phyloP scores from a whole-genome alignment of 2,113 vertebrate genomes.

The Amphiprion ocellaris region DNA sequence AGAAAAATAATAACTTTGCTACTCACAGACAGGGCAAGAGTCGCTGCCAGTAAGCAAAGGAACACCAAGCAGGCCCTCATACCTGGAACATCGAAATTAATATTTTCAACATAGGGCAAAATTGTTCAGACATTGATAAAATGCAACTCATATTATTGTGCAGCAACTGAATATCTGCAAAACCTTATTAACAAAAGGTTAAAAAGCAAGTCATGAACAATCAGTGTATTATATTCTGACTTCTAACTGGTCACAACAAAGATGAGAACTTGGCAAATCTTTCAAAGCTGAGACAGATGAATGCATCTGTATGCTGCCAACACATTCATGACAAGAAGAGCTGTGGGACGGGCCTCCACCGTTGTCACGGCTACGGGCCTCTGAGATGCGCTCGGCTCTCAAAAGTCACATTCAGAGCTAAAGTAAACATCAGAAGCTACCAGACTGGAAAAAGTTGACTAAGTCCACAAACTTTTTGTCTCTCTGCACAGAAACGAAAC shows the following conservation, averaged over 20 bases:
- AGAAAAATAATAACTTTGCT: not conserved
- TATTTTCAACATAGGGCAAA: not conserved
- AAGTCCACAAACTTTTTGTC: conserved; percentile 81
- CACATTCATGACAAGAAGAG: conserved; percentile 52
- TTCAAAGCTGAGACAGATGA: conserved; percentile 44
- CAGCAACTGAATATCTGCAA: conserved; percentile 3
- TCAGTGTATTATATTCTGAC: conserved; percentile 4
- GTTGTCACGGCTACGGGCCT: conserved; percentile 75
- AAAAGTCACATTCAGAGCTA: conserved; percentile 81
- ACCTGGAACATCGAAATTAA: conserved; percentile 58
- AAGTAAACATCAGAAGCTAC: conserved; percentile 83
- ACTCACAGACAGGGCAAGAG: conserved; percentile 79
- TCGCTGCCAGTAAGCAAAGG: conserved; percentile 74
- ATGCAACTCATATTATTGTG: not conserved
- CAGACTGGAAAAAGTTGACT: conserved; percentile 85
- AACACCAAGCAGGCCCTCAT: conserved; percentile 79
- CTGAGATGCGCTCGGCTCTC: conserved; percentile 67
- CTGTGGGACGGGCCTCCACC: conserved; percentile 40
- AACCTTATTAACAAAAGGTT: not conserved
- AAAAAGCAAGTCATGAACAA: conserved; percentile 1
- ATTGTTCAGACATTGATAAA: not conserved
- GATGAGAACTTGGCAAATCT: conserved; percentile 46
- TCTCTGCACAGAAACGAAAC: conserved; percentile 71
- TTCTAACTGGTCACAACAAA: conserved; percentile 13
- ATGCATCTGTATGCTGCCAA: conserved; percentile 68